phyloP scores from a whole-genome alignment of 2,888 invertebrate genomes.

The Lycaena phlaeas region DNA sequence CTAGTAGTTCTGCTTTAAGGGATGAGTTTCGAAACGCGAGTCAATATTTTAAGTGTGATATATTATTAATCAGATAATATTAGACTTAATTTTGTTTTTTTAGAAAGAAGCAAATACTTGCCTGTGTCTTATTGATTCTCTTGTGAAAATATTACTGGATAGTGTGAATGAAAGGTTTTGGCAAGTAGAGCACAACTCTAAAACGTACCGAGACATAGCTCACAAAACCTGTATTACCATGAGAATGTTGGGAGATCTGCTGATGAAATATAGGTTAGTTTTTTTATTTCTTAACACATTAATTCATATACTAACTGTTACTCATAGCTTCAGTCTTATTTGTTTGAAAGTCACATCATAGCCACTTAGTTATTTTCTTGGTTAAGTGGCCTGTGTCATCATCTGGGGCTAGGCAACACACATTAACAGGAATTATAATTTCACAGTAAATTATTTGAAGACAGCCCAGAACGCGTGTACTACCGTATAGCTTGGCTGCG shows the following conservation, averaged over 20 bases:
- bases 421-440: too few species aligned
- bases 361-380: too few species aligned
- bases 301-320: too few species aligned
- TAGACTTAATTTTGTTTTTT: constrained; percentile 25
- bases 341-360: too few species aligned
- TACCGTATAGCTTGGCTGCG: constrained; percentile 50
- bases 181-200: constrained; percentile 51
- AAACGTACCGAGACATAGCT: constrained; percentile 57
- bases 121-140: constrained; percentile 54
- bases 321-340: too few species aligned
- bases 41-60: background rate
- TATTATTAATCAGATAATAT: background rate
- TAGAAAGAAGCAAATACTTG: constrained; percentile 66
- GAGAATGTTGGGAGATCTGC: constrained; percentile 71
- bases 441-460: constrained; percentile 40
- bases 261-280: constrained; percentile 67
- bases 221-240: constrained; percentile 70
- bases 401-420: too few species aligned
- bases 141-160: constrained; percentile 63
- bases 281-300: constrained; percentile 2
- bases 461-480: constrained; percentile 30
- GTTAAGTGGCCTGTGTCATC: too few species aligned
- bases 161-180: constrained; percentile 72
- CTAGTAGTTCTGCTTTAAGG: background rate
- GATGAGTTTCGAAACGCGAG: background rate